These are phyloP conservation scores for Aradophagus sp. DNA, from an alignment of 1,140 invertebrate genomes.

Conservation along the genomic window DNA sequence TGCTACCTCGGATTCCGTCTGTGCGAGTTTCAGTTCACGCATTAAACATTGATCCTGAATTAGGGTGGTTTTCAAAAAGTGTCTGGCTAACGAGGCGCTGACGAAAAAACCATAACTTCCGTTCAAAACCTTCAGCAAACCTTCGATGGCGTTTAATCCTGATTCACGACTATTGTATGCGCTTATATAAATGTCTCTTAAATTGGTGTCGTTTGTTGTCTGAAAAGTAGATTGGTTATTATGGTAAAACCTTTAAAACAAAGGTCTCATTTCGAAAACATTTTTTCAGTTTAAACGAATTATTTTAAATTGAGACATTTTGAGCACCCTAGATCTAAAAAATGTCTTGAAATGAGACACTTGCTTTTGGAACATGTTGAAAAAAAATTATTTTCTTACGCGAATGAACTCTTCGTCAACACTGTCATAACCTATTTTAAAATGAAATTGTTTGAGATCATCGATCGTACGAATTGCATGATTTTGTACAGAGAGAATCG, in stretches of 20 bases:
- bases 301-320: too few relatives aligned
- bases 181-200: slow-evolving; percentile 70
- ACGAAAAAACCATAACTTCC: slow-evolving; percentile 73
- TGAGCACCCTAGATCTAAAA: too few relatives aligned
- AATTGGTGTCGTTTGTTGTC: slow-evolving; percentile 69
- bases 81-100: slow-evolving; percentile 69
- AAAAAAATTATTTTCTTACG: slow-evolving; percentile 46
- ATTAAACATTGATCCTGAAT: slow-evolving; percentile 69
- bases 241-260: too few relatives aligned
- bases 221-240: slow-evolving; percentile 35
- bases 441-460: slow-evolving; percentile 77
- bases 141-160: slow-evolving; percentile 64
- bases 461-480: slow-evolving; percentile 76
- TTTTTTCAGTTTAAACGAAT: too few relatives aligned
- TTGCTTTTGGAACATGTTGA: too few relatives aligned
- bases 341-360: too few relatives aligned
- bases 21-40: slow-evolving; percentile 65
- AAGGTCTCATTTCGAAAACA: too few relatives aligned
- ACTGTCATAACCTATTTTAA: slow-evolving; percentile 77
- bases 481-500: slow-evolving; percentile 78
- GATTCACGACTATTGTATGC: slow-evolving; percentile 69
- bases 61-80: slow-evolving; percentile 65
- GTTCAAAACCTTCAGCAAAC: slow-evolving; percentile 65
- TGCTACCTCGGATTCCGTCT: slow-evolving; percentile 67
- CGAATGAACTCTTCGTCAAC: slow-evolving; percentile 70